A percentile compares a stretch with the other conserved stretches of the same genome.
phyloP scores from a whole-genome alignment of 2,113 vertebrate genomes.

The Alces alces region DNA sequence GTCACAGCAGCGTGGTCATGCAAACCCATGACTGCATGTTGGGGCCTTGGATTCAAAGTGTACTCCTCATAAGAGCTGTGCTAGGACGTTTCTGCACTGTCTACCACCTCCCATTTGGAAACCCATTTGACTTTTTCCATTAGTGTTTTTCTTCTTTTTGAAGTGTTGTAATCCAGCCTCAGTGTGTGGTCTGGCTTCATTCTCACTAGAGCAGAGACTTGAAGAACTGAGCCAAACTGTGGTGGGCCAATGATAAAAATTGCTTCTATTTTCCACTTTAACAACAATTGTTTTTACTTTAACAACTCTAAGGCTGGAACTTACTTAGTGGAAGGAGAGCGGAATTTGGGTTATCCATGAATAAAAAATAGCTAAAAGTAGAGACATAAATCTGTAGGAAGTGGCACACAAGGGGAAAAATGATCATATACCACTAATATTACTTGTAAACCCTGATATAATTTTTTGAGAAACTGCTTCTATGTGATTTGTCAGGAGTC shows the following conservation, averaged over 20 bases:
- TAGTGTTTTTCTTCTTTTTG: conserved; percentile 58
- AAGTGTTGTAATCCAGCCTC: conserved; percentile 74
- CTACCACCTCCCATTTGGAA: conserved; percentile 66
- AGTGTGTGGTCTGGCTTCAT: conserved; percentile 82
- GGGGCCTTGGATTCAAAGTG: not conserved
- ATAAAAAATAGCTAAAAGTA: not conserved
- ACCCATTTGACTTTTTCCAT: conserved; percentile 69
- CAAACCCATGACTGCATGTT: not conserved
- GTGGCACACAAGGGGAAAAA: not conserved
- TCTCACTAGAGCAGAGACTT: conserved; percentile 73
- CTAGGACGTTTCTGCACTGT: conserved; percentile 45
- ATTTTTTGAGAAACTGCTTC: conserved; percentile 38
- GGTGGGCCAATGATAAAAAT: conserved; percentile 80
- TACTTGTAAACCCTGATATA: not conserved
- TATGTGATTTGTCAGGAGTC: conserved; percentile 37
- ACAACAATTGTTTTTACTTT: conserved; percentile 79
- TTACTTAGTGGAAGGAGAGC: not conserved
- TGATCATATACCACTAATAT: not conserved
- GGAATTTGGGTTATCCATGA: not conserved
- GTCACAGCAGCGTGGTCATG: not conserved
- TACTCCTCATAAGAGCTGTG: not conserved
- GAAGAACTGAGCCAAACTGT: conserved; percentile 79
- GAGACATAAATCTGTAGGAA: not conserved
- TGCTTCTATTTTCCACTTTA: conserved; percentile 79
- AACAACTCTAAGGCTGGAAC: conserved; percentile 66